These are phyloP conservation scores for Lamprologus callipterus DNA, from an alignment of 2,113 vertebrate species.

Conservation along the genomic window DNA sequence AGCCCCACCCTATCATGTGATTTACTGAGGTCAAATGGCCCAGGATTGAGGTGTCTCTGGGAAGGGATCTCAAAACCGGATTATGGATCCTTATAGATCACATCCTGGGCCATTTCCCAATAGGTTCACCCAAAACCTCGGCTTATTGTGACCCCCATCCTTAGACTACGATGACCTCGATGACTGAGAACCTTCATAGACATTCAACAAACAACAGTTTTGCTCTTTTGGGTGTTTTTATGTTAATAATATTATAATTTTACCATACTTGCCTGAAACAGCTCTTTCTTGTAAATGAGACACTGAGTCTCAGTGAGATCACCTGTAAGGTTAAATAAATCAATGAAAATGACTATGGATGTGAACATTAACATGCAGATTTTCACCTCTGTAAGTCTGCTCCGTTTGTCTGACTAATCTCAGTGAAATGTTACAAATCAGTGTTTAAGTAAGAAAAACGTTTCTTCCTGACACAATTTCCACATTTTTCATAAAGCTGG, in stretches of 20 bases:
- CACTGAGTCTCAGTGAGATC: not conserved
- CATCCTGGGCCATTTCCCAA: not conserved
- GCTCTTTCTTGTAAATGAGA: not conserved
- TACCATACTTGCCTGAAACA: not conserved
- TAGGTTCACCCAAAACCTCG: not conserved
- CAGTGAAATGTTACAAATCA: not conserved
- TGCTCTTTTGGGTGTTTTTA: not conserved
- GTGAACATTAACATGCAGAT: not conserved
- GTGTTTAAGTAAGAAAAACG: not conserved
- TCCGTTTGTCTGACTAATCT: not conserved
- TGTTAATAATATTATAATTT: not conserved
- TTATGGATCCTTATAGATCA: not conserved
- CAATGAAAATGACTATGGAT: not conserved
- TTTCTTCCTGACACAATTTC: not conserved
- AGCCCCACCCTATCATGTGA: not conserved
- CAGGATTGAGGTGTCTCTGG: not conserved
- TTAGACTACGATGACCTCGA: not conserved
- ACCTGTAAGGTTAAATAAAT: not conserved
- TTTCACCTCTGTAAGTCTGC: not conserved
- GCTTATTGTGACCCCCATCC: not conserved
- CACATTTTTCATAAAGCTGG: not conserved
- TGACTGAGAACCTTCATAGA: not conserved
- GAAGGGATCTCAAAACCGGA: not conserved
- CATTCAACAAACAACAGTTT: not conserved
- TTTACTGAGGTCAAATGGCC: not conserved